Evolutionary conservation across 2,797 vertebrate genomes (phyloP).

Genomic region (Pseudochirops cupreus): DNA sequence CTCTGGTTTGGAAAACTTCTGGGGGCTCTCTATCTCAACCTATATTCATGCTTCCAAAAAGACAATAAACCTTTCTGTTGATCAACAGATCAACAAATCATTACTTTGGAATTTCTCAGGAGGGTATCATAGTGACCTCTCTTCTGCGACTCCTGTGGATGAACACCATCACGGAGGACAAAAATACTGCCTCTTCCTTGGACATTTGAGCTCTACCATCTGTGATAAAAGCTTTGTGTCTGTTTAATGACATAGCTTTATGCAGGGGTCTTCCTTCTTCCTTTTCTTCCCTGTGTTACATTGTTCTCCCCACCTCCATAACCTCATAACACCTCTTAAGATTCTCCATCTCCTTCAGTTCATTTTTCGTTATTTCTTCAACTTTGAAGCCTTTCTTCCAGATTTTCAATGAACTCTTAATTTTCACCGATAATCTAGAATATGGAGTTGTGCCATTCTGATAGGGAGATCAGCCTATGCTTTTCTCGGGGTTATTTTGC

Average conservation of each 20-base stretch:
- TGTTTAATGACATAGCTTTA: background rate
- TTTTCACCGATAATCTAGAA: background rate
- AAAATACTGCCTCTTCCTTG: accelerated
- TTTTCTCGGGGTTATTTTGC: background rate
- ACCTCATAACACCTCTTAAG: background rate
- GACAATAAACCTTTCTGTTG: background rate
- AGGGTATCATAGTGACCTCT: background rate
- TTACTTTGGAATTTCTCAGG: background rate
- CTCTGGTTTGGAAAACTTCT: background rate
- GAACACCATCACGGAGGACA: background rate
- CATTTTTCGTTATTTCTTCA: background rate
- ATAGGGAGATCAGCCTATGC: background rate
- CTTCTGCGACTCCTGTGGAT: no score
- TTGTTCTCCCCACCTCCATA: background rate
- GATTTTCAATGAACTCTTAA: background rate
- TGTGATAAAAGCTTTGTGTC: background rate
- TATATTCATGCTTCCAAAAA: background rate
- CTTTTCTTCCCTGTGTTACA: no score
- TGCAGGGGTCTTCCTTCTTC: background rate
- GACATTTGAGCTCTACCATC: background rate
- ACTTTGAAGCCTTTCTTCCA: background rate
- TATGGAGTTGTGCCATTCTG: background rate
- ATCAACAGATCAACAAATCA: background rate
- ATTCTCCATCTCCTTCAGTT: background rate
- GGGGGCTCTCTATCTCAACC: background rate